These are phyloP conservation scores for Petrocephalus microphthalmus DNA, from an alignment of 2,113 vertebrate genomes.

Conservation along the genomic window DNA sequence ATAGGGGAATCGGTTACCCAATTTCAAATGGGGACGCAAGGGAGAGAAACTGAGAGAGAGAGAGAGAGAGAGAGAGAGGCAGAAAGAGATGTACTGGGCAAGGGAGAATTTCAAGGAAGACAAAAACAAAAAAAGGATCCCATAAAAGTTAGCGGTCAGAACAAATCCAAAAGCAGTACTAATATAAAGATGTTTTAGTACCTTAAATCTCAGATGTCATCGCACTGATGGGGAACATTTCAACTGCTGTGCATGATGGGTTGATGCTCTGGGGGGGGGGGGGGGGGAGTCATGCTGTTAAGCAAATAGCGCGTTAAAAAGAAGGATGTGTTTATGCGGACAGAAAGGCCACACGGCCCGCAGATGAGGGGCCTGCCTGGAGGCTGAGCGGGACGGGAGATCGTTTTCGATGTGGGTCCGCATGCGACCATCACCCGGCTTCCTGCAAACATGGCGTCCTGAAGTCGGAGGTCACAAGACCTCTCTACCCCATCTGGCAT, in stretches of 20 bases:
- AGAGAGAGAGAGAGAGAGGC: neutral
- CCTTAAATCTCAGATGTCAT: neutral
- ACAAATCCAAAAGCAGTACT: neutral
- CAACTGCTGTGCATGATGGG: neutral
- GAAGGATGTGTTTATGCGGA: neutral
- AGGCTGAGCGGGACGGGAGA: conserved; percentile 26
- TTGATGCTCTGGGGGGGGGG: neutral
- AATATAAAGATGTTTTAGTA: neutral
- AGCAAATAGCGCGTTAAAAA: conserved; percentile 7
- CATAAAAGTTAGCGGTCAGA: neutral
- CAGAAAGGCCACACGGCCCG: conserved; percentile 26
- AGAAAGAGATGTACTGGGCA: neutral
- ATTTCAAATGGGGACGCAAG: neutral
- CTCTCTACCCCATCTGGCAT: neutral
- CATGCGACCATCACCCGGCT: neutral
- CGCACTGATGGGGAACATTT: neutral
- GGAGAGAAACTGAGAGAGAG: neutral
- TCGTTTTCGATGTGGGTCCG: conserved; percentile 20
- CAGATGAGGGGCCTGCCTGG: conserved; percentile 23
- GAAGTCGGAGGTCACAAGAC: neutral
- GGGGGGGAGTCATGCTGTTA: conserved; percentile 15
- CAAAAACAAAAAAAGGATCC: neutral
- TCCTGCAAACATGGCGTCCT: neutral
- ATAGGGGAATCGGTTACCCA: conserved; percentile 33
- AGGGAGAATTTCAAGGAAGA: neutral